Base-by-base conservation (phyloP, 2,113 vertebrate genomes). In the Panthera uncia region DNA sequence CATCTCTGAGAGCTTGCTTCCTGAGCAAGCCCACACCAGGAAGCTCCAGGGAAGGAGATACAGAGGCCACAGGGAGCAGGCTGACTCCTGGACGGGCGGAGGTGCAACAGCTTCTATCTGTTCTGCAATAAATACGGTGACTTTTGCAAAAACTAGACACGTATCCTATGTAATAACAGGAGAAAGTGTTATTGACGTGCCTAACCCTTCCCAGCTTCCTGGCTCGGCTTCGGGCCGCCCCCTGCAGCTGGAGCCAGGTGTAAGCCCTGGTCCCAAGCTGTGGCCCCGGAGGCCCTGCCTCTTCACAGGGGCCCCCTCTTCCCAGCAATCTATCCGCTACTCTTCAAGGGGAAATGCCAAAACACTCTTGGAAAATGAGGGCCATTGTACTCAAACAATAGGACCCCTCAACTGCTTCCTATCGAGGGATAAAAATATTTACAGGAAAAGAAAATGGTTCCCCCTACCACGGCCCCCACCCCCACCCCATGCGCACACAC, bases 381-480 rank as follows among this genome's bases (percentile, higher is more conserved):
- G 87, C 38, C 93, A 98, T 98, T 98, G 98, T 98, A 9, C 93
- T 86, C 29, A 48, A 91, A 98, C 98, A 98, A 98, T 98, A 92
- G 95, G 52, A 79, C 96, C 86, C 80, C 15, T 1, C 88, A 57
- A 4, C 90, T 5, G 93, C 94, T 98, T 98, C 98, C 98, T 94
- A 92, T 73, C 94, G 55, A 8, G 6, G 88, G 95, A 93, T 74
- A 96, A 98, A 98, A 98, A 98, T 97, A 98, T 97, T 98, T 96
- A 96, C 97, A 94, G 97, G 97, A 98, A 98, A 97, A 95, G 81
- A 97, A 86, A 96, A 93, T 3, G 76, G 74, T 11, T 11, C 36
- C 38, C 89, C 74, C 73, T 9, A 41, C 90, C 52, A 27, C 25
- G 11, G 4, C 38, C 38, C 84, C 14, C 31, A 29, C 18, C 18